Percentiles rank a stretch among this genome's conserved stretches.
phyloP scores from a whole-genome alignment of 2,113 vertebrate species.

The Apodemus speciosus region DNA sequence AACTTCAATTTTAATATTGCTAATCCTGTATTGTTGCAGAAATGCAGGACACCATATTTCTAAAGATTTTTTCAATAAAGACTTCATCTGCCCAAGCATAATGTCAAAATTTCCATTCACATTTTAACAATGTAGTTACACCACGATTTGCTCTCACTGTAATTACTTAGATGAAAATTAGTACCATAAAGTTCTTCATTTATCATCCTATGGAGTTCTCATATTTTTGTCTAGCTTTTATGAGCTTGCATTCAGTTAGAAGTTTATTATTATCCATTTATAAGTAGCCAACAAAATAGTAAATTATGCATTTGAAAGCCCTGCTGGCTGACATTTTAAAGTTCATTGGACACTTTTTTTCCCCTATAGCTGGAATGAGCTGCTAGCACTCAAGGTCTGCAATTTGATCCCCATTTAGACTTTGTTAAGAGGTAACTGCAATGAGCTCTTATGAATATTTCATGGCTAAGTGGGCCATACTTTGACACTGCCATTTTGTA shows the following conservation, averaged over 20 bases:
- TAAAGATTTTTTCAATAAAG: slow-evolving; percentile 37
- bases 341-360: slow-evolving; percentile 81
- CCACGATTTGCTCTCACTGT: slow-evolving; percentile 40
- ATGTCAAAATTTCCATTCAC: slow-evolving; percentile 68
- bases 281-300: slow-evolving; percentile 84
- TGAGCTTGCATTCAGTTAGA: slow-evolving; percentile 78
- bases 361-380: slow-evolving; percentile 73
- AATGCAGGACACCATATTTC: not conserved
- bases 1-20: slow-evolving; percentile 11
- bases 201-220: slow-evolving; percentile 79
- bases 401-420: slow-evolving; percentile 84
- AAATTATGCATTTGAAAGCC: slow-evolving; percentile 86
- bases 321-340: slow-evolving; percentile 86
- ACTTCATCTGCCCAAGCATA: slow-evolving; percentile 41
- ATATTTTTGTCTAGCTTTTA: slow-evolving; percentile 81
- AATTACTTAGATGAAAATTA: slow-evolving; percentile 79
- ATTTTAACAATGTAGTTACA: slow-evolving; percentile 60
- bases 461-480: slow-evolving; percentile 76
- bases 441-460: slow-evolving; percentile 85
- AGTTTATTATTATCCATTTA: slow-evolving; percentile 85
- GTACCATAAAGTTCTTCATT: slow-evolving; percentile 71
- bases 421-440: slow-evolving; percentile 76
- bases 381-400: slow-evolving; percentile 79
- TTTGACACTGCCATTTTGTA: slow-evolving; percentile 81
- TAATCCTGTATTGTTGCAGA: slow-evolving; percentile 1